Evolutionary conservation across 2,888 invertebrate genomes (phyloP).

Genomic region (Blera fallax): DNA sequence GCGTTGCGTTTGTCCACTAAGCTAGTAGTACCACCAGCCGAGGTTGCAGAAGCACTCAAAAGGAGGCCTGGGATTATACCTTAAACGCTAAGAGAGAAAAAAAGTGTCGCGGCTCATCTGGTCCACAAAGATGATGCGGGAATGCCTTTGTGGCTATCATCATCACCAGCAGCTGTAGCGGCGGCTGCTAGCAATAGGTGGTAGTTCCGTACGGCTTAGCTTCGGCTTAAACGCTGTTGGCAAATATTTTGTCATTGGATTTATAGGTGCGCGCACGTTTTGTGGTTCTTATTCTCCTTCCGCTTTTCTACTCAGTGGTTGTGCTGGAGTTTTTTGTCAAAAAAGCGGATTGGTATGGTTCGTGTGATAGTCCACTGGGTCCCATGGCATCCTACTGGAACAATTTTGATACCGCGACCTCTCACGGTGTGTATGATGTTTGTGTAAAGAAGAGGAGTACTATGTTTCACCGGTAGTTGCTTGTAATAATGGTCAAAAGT

Average conservation of each 20-base stretch:
- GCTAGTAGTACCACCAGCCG: conserved; percentile 23
- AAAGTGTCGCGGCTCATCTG: conserved; percentile 68
- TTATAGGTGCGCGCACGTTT: conserved; percentile 60
- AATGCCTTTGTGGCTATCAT: conserved; percentile 63
- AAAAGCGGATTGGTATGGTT: conserved; percentile 14
- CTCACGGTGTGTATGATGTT: conserved; percentile 31
- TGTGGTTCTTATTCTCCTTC: conserved; percentile 26
- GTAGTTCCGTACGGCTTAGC: conserved; percentile 40
- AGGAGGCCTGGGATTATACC: conserved; percentile 42
- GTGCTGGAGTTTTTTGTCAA: conserved; percentile 20
- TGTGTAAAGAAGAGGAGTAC: not conserved
- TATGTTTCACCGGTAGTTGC: not conserved
- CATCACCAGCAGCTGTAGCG: conserved; percentile 20
- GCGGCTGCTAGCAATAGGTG: conserved; percentile 18
- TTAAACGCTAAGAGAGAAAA: conserved; percentile 1
- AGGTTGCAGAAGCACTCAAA: conserved; percentile 16
- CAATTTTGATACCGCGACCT: conserved; percentile 32
- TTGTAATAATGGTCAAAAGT: conserved; percentile 7
- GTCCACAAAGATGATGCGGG: conserved; percentile 62
- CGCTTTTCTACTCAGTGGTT: not conserved
- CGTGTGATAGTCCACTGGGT: conserved; percentile 32
- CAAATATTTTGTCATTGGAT: conserved; percentile 67
- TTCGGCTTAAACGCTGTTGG: conserved; percentile 30
- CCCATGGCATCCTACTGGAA: conserved; percentile 27
- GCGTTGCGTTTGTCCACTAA: conserved; percentile 46